phyloP scores from a whole-genome alignment of 2,113 vertebrate genomes.

The Semnopithecus entellus region DNA sequence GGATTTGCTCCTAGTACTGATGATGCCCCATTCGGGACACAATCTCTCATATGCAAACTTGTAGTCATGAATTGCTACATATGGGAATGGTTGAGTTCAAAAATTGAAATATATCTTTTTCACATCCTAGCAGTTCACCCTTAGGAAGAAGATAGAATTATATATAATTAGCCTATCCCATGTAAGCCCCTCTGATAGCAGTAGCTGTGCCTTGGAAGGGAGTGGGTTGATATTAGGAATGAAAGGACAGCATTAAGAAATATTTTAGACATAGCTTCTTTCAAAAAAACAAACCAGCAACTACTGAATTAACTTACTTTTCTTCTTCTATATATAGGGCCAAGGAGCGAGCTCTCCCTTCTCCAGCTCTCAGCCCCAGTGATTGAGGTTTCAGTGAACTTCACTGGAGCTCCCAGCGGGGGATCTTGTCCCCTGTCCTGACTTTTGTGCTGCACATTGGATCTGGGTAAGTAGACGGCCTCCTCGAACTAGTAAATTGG shows the following conservation, averaged over 20 bases:
- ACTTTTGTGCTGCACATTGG: background rate
- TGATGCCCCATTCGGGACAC: background rate
- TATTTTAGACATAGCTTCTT: background rate
- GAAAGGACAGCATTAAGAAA: background rate
- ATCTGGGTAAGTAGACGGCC: constrained; percentile 41
- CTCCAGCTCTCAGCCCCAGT: background rate
- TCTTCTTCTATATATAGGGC: background rate
- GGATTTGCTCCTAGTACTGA: background rate
- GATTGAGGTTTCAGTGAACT: background rate
- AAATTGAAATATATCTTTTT: background rate
- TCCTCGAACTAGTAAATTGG: background rate
- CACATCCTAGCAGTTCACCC: background rate
- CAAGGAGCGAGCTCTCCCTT: background rate
- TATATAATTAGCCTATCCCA: background rate
- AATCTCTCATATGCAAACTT: background rate
- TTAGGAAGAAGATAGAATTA: background rate
- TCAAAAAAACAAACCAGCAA: background rate
- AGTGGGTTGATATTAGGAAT: background rate
- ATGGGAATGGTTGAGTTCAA: background rate
- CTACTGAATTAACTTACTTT: background rate
- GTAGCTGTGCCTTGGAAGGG: background rate
- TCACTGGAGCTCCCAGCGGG: background rate
- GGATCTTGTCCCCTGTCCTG: background rate
- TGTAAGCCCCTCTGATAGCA: background rate
- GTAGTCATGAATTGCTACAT: background rate